Evolutionary conservation across 2,888 invertebrate genomes (phyloP).

Genomic region (Lampropteryx suffumata): DNA sequence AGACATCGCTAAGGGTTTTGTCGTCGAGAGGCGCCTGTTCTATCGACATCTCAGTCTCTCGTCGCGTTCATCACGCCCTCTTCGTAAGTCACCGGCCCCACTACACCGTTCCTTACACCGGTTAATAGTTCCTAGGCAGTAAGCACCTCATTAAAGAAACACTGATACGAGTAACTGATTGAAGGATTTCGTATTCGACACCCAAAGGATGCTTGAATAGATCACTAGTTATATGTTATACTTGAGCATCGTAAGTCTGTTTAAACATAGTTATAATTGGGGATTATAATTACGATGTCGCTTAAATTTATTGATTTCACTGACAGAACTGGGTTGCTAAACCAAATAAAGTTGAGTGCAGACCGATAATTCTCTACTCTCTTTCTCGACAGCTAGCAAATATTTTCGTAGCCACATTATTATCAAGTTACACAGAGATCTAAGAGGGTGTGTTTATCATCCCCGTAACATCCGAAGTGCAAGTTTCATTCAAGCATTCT

Average conservation of each 20-base stretch:
- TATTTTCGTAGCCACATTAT: conserved; percentile 2
- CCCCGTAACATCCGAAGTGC: neutral
- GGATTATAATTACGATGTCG: too few species aligned
- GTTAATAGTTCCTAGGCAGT: conserved; percentile 44
- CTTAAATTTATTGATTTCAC: neutral
- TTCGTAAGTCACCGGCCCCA: conserved; percentile 49
- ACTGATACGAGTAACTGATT: conserved; percentile 23
- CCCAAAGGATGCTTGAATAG: conserved; percentile 7
- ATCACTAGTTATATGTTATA: neutral
- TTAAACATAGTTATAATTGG: too few species aligned
- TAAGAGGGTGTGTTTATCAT: neutral
- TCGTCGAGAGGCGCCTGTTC: conserved; percentile 44
- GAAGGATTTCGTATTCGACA: conserved; percentile 19
- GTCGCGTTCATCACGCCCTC: conserved; percentile 46
- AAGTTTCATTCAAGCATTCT: conserved; percentile 7
- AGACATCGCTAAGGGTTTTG: conserved; percentile 36
- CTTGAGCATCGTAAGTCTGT: too few species aligned
- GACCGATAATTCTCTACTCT: neutral
- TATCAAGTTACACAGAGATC: conserved; percentile 9
- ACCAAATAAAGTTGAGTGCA: neutral
- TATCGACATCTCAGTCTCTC: conserved; percentile 50
- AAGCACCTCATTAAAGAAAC: conserved; percentile 42
- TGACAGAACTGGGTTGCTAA: neutral
- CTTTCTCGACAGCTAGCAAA: neutral
- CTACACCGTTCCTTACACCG: conserved; percentile 41